phyloP scores from a whole-genome alignment of 2,113 vertebrate species.

The Microcebus ravelobensis region DNA sequence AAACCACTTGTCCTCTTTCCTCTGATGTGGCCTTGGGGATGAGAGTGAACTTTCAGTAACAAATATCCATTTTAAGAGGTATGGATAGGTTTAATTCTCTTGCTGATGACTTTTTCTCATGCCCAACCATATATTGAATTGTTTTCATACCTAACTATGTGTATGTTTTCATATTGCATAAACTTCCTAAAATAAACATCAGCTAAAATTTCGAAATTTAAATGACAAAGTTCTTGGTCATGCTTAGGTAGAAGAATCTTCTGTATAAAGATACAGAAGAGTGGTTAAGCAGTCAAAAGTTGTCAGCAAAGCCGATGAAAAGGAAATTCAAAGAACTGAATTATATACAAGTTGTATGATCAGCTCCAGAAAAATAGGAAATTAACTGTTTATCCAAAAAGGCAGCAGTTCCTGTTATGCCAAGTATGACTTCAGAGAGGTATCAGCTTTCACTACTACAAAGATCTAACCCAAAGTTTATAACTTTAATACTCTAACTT shows the following conservation, averaged over 20 bases:
- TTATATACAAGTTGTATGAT: not conserved
- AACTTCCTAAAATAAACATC: not conserved
- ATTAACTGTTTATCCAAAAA: slow-evolving; percentile 11
- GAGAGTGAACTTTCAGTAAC: no score
- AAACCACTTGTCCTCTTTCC: no score
- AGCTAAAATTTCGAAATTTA: not conserved
- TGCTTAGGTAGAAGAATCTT: not conserved
- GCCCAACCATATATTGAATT: not conserved
- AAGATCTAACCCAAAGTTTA: slow-evolving; percentile 7
- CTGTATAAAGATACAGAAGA: not conserved
- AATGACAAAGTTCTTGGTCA: not conserved
- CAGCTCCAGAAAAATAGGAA: not conserved
- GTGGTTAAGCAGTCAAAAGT: not conserved
- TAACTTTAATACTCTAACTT: slow-evolving; percentile 42
- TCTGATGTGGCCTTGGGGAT: no score
- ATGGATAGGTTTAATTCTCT: not conserved
- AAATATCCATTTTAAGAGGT: not conserved
- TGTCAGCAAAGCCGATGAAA: not conserved
- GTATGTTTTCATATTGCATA: not conserved
- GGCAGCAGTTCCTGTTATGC: not conserved
- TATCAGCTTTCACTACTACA: not conserved
- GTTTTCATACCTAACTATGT: not conserved
- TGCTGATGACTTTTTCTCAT: not conserved
- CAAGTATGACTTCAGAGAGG: not conserved
- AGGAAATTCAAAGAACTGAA: not conserved